Evolutionary conservation across 2,797 vertebrate species (phyloP), one percentile per base, ranked within the genome.

Genomic region (Falco peregrinus): DNA sequence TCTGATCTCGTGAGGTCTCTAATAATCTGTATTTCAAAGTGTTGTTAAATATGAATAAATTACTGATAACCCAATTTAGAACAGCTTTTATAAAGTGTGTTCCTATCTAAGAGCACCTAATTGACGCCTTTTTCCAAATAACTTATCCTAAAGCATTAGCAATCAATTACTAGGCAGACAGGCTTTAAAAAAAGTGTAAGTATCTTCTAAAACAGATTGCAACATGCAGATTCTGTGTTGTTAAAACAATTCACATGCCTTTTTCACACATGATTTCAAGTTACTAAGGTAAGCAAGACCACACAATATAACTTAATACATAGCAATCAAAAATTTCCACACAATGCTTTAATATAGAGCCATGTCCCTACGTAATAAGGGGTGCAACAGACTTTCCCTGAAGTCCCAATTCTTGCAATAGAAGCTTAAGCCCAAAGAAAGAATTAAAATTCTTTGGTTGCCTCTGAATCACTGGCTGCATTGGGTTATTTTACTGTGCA

Each of bases 401-500:
- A 84, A 96, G 93, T 95, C 93, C 64, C 63, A 95, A 22, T 82
- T 96, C 91, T 87, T 91, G 69, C 91, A 90, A 95, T 78, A 93
- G 96, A 96, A 75, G 91, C 68, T 97, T 96, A 96, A 97, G 77
- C 78, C 59, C 80, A 86, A 91, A 94, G 95, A 96, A 87, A 90
- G 97, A 97, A 97, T 97, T 96, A 96, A 95, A 92, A 94, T 97
- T 96, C 94, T 95, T 97, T 94, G 93, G 88, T 97, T 91, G 41
- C 28, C 4, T 41, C 89, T 96, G 96, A 96, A 94, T 97, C 95
- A 95, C 84, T n/a, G 87, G 73, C 97, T 98, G 95, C 87, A 96
- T 94, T 97, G 96, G 97, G 97, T 94, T 97, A 97, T 98, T 98
- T 97, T 96, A 93, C 95, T 96, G 94, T 93, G 87, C 94, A 96